These are phyloP conservation scores for Cataglyphis cursor DNA, from an alignment of 2,888 invertebrate genomes.

Conservation along the genomic window DNA sequence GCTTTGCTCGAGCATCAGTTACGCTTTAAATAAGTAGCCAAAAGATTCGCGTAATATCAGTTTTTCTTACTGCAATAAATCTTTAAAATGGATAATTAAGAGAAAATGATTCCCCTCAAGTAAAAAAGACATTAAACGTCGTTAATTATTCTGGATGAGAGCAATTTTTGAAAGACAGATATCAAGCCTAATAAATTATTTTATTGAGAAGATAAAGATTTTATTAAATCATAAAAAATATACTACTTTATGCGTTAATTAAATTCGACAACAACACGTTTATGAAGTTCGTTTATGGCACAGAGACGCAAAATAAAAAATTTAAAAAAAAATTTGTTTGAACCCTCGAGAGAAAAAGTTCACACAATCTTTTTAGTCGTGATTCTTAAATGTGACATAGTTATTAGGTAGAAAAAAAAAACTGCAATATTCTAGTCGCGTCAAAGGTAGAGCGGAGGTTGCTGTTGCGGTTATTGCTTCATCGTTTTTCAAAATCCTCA, in stretches of 20 bases:
- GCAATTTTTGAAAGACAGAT: not conserved
- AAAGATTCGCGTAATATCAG: not conserved
- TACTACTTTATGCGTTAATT: not conserved
- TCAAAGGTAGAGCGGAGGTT: constrained; percentile 48
- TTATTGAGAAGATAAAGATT: not conserved
- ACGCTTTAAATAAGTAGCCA: not conserved
- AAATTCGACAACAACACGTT: not conserved
- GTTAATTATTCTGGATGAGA: not conserved
- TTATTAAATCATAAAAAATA: constrained; percentile 1
- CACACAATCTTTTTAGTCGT: constrained; percentile 10
- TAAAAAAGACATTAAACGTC: not conserved
- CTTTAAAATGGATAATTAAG: not conserved
- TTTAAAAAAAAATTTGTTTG: not conserved
- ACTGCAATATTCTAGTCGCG: constrained; percentile 40
- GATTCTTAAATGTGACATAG: constrained; percentile 3
- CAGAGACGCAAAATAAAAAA: not conserved
- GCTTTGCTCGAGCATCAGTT: not conserved
- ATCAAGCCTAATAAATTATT: not conserved
- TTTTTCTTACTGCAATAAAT: not conserved
- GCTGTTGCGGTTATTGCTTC: constrained; percentile 61
- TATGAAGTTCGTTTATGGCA: not conserved
- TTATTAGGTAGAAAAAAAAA: constrained; percentile 15
- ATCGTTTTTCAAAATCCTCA: constrained; percentile 69
- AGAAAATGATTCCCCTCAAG: not conserved
- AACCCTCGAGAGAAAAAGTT: not conserved